Evolutionary conservation across 2,797 vertebrate species (phyloP).

Genomic region (Gouania willdenowi): DNA sequence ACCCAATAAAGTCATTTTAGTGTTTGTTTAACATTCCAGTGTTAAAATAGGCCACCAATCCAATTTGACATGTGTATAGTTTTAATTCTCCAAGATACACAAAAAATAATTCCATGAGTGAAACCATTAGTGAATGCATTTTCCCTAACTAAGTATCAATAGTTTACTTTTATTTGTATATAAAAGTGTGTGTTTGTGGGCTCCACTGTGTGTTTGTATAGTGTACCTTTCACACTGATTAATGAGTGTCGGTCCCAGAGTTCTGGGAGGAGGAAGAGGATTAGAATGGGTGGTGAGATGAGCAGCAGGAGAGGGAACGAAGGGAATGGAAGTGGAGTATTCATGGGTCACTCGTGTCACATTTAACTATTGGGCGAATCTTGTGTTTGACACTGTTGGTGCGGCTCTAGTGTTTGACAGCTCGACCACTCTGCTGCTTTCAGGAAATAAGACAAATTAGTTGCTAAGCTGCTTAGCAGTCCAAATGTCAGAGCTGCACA

Average conservation of each 20-base stretch:
- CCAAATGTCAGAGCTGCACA: conserved; percentile 62
- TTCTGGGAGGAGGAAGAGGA: conserved; percentile 20
- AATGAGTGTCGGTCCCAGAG: conserved; percentile 14
- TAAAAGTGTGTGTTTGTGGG: conserved; percentile 28
- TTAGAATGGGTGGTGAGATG: conserved; percentile 16
- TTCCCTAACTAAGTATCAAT: conserved; percentile 7
- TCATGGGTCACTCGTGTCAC: conserved; percentile 50
- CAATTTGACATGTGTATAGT: conserved; percentile 39
- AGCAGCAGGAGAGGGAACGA: conserved; percentile 11
- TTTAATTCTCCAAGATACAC: conserved; percentile 10
- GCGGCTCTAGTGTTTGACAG: conserved; percentile 63
- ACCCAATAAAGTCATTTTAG: too few relatives aligned
- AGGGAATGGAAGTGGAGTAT: conserved; percentile 26
- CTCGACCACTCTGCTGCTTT: conserved; percentile 49
- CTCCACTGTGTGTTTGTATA: neutral
- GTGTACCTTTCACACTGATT: conserved; percentile 13
- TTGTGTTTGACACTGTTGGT: conserved; percentile 66
- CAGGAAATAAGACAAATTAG: conserved; percentile 55
- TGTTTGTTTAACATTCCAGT: too few relatives aligned
- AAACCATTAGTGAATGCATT: conserved; percentile 31
- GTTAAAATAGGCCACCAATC: too few relatives aligned
- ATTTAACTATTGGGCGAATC: conserved; percentile 53
- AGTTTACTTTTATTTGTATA: conserved; percentile 17
- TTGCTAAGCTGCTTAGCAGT: conserved; percentile 46
- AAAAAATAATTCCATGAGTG: conserved; percentile 35